A percentile compares a stretch with the other conserved stretches of the same genome.
phyloP scores from a whole-genome alignment of 2,113 vertebrate genomes.

The Butastur rufipennis region DNA sequence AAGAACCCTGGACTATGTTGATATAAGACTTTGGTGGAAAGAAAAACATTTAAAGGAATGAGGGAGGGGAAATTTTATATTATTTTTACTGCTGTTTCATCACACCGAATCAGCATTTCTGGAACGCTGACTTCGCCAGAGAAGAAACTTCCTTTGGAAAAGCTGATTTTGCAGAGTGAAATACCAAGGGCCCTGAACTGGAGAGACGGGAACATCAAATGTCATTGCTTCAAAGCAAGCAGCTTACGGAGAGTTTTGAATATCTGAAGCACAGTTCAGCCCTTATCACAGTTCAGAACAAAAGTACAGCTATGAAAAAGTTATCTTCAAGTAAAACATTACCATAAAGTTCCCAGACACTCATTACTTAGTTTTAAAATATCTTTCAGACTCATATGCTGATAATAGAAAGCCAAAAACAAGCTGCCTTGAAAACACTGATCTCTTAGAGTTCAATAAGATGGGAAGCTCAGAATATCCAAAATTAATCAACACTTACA shows the following conservation, averaged over 20 bases:
- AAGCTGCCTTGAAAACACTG: not conserved
- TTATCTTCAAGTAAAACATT: not conserved
- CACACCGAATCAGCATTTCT: slow-evolving; percentile 6
- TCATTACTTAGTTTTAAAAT: not conserved
- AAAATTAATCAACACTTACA: not conserved
- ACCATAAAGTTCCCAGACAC: not conserved
- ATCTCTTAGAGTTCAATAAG: not conserved
- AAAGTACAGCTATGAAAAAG: not conserved
- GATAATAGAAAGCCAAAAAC: not conserved
- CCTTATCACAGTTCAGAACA: not conserved
- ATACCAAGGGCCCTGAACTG: not conserved
- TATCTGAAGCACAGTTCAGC: not conserved
- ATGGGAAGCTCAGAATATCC: not conserved
- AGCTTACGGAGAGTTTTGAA: not conserved
- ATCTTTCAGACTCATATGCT: not conserved
- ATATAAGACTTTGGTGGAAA: not conserved
- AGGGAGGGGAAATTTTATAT: not conserved
- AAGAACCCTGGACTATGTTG: not conserved
- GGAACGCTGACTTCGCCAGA: not conserved
- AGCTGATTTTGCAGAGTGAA: slow-evolving; percentile 31
- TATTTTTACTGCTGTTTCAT: slow-evolving; percentile 42
- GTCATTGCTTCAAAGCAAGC: not conserved
- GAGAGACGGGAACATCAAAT: not conserved
- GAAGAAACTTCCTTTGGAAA: slow-evolving; percentile 10
- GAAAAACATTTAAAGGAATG: slow-evolving; percentile 15